Base-by-base conservation (phyloP, 1,140 invertebrate genomes). In the Drosophila paulistorum region DNA sequence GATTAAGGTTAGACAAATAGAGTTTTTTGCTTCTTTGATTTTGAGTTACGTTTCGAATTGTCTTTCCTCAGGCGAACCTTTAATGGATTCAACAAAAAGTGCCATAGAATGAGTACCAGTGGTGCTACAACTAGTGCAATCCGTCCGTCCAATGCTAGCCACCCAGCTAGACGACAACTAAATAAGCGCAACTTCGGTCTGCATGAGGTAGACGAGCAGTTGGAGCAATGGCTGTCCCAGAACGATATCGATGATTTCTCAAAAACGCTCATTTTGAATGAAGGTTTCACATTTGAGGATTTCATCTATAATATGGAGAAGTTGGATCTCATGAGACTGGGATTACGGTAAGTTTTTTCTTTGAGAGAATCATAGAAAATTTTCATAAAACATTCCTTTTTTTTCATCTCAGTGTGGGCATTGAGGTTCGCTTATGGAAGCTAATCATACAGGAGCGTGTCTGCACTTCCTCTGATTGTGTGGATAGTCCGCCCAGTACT, bases 281-380 rank as follows among this genome's bases (percentile, higher is more conserved):
- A 98, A 91, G 95, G 96, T 71, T 98, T 96, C 89, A 96, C 94
- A 9, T 94, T 97, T 75, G 94, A 96, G 61, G 96, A 98, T 92
- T 92, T 98, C 30, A 92, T 97, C 42, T 94, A 94, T 71, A 94
- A 95, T 74, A 93, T 97, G 69, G 95, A 94, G 1, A 93, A 96
- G 81, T 95, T 97, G 72, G 97, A 98, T 93, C 90, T 98, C 57
- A 93, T 94, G 58, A 94, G 94, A 85, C 84, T 98, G 54, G 94
- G 95, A 51, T 92, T 98, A 54, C 95, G 94, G 96, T 96, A 93
- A 91, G 93, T 45, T 23, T 0, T 0, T 30, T 30, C 30, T 30
- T 11, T 11, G 0, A 10, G 7, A 7, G 45, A 9, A 3, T 1
- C n/a, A 17, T 17, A 3, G 11, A 26, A n/a, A 26, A 35, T 14